Evolutionary conservation across 2,888 invertebrate genomes (phyloP).

Genomic region (Trachelus troglodyta): DNA sequence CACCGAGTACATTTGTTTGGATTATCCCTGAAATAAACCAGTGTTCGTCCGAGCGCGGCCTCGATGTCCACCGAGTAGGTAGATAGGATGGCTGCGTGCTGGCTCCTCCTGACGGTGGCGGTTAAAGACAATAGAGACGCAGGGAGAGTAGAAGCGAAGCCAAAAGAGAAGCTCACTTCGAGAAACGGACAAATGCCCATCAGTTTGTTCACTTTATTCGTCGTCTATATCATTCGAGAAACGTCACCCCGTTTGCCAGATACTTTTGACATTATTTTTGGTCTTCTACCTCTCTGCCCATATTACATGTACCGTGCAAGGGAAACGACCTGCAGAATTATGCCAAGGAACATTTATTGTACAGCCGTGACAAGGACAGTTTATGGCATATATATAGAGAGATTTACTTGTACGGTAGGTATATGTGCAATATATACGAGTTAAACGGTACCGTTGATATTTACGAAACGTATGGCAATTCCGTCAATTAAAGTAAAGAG

Average conservation of each 20-base stretch:
- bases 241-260: slow-evolving; percentile 28
- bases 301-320: not conserved
- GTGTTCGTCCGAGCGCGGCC: slow-evolving; percentile 40
- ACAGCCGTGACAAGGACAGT: too few species aligned
- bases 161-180: slow-evolving; percentile 40
- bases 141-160: slow-evolving; percentile 9
- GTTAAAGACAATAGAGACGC: not conserved
- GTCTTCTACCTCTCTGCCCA: not conserved
- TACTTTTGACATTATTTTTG: not conserved
- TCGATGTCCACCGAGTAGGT: slow-evolving; percentile 11
- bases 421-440: slow-evolving; percentile 11
- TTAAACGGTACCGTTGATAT: not conserved
- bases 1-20: slow-evolving; percentile 67
- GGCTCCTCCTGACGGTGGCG: not conserved
- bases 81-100: not conserved
- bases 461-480: slow-evolving; percentile 60
- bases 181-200: slow-evolving; percentile 59
- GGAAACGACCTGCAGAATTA: not conserved
- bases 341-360: not conserved
- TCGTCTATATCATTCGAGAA: slow-evolving; percentile 51
- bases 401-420: too few species aligned
- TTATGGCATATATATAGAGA: too few species aligned
- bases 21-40: slow-evolving; percentile 66
- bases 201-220: slow-evolving; percentile 49
- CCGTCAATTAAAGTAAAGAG: slow-evolving; percentile 64